A percentile compares a stretch with the other conserved stretches of the same genome.
phyloP scores from a whole-genome alignment of 2,113 vertebrate species.

The Panthera leo region DNA sequence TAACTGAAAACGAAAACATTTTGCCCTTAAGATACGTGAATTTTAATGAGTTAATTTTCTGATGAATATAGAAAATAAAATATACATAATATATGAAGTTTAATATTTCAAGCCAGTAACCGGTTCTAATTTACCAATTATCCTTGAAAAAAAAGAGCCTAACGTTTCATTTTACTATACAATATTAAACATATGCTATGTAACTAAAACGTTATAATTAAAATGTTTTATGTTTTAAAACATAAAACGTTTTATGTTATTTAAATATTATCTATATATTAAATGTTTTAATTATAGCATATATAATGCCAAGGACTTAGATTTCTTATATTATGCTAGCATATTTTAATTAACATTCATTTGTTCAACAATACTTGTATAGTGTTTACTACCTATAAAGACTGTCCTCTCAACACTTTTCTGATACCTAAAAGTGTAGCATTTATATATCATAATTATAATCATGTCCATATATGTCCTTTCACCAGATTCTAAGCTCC shows the following conservation, averaged over 20 bases:
- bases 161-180: neutral
- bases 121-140: neutral
- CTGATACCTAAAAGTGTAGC: neutral
- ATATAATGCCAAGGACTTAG: neutral
- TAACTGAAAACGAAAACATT: neutral
- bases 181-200: neutral
- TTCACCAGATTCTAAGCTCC: neutral
- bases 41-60: neutral
- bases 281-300: too few species aligned
- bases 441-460: neutral
- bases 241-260: neutral
- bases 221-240: too few species aligned
- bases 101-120: neutral
- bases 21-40: neutral
- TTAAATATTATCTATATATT: too few species aligned
- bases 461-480: neutral
- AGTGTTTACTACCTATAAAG: neutral
- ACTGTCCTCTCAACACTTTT: neutral
- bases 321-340: neutral
- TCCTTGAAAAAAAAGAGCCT: neutral
- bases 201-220: neutral
- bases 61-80: neutral
- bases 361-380: neutral
- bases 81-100: neutral
- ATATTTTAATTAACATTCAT: neutral